Evolutionary conservation across 37 sponge, comb jelly and placozoan species (phyloP).

Genomic region (Aplysina aerophoba): DNA sequence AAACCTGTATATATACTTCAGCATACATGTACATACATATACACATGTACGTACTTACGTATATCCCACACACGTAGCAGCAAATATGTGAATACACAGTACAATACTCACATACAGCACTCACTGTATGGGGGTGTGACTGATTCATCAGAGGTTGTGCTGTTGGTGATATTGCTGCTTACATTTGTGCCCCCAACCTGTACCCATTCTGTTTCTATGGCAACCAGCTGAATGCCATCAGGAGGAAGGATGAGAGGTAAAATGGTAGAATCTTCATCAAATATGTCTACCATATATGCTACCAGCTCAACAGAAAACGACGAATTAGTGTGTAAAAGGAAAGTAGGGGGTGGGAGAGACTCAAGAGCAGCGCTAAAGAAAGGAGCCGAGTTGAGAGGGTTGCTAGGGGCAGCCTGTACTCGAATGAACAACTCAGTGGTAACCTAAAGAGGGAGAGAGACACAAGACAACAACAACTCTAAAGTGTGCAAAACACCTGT

Average conservation of each 20-base stretch:
- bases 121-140: too few relatives aligned
- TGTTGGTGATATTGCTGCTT: neutral
- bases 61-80: neutral
- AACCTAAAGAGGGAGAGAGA: slow-evolving; percentile 19
- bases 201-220: neutral
- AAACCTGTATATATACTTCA: too few relatives aligned
- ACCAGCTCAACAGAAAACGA: slow-evolving; percentile 6
- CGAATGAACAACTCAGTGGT: slow-evolving; percentile 48
- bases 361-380: slow-evolving; percentile 19
- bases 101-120: too few relatives aligned
- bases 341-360: slow-evolving; percentile 1
- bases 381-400: neutral
- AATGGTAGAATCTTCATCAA: slow-evolving; percentile 29
- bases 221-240: neutral
- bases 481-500: neutral
- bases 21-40: slow-evolving; percentile 17
- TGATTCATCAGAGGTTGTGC: neutral
- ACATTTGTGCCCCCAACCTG: neutral
- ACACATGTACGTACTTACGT: slow-evolving; percentile 18
- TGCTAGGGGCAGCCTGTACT: slow-evolving; percentile 17
- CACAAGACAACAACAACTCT: neutral
- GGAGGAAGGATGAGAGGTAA: slow-evolving; percentile 24
- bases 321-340: neutral
- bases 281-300: neutral
- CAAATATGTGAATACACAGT: too few relatives aligned